These are phyloP conservation scores for Periplaneta americana DNA, from an alignment of 1,140 invertebrate genomes.

Conservation along the genomic window DNA sequence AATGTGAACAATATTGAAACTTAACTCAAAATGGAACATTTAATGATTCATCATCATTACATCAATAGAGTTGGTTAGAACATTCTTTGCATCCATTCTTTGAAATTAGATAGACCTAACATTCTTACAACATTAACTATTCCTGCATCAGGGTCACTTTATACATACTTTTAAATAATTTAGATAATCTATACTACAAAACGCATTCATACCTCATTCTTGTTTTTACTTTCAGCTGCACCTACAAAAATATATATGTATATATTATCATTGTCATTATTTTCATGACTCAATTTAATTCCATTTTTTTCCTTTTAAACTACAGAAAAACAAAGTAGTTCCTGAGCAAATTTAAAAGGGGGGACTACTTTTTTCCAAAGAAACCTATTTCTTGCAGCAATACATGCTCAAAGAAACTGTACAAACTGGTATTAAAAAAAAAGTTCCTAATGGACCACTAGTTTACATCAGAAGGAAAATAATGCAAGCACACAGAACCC, in stretches of 20 bases:
- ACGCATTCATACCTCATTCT: neutral
- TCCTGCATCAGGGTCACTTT: neutral
- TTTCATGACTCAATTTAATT: neutral
- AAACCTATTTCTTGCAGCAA: neutral
- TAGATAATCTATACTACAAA: neutral
- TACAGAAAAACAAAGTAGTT: neutral
- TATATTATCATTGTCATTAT: neutral
- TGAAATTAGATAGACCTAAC: neutral
- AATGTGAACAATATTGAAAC: neutral
- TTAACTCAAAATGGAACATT: neutral
- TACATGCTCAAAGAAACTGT: neutral
- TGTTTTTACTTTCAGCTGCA: neutral
- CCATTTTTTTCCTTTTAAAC: neutral
- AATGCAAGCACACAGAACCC: neutral
- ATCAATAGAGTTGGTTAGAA: neutral
- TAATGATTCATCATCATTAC: neutral
- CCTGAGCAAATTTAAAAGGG: neutral
- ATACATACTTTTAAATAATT: neutral
- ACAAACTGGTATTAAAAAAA: neutral
- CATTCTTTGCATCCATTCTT: neutral
- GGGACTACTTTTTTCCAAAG: neutral
- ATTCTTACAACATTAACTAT: neutral
- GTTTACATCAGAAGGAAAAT: neutral
- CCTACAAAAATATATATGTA: neutral
- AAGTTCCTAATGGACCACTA: neutral